phyloP scores from a whole-genome alignment of 1,140 invertebrate species.

The Periplaneta americana region DNA sequence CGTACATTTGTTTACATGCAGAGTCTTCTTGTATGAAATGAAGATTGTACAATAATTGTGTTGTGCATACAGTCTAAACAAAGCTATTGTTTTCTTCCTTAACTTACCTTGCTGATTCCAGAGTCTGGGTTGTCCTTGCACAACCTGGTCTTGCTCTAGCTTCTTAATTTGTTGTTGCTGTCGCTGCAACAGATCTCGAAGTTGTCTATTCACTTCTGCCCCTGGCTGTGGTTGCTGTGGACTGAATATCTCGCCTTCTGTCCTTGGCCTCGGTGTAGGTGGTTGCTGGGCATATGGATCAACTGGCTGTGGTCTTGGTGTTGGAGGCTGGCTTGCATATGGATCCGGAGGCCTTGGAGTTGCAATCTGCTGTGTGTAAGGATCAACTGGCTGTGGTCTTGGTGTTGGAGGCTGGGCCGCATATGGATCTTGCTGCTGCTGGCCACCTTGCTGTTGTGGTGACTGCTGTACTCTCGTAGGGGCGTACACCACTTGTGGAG shows the following conservation, averaged over 20 bases:
- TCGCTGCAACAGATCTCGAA: conserved; percentile 76
- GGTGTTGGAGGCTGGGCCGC: background rate
- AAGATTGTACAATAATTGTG: no score
- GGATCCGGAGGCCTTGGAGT: conserved; percentile 20
- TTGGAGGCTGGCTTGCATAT: conserved; percentile 2
- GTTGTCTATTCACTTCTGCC: conserved; percentile 59
- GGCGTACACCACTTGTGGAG: conserved; percentile 38
- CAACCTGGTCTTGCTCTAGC: conserved; percentile 26
- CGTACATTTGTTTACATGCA: no score
- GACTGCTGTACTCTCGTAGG: conserved; percentile 30
- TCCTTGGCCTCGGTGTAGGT: conserved; percentile 20
- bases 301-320: conserved; percentile 6
- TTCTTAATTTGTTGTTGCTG: conserved; percentile 49
- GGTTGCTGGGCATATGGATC: conserved; percentile 20
- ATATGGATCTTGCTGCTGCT: conserved; percentile 28
- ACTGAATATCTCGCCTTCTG: conserved; percentile 3
- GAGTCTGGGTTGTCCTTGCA: conserved; percentile 7
- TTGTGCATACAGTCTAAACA: background rate
- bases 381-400: background rate
- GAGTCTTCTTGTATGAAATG: no score
- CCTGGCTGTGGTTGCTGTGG: background rate
- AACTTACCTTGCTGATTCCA: background rate
- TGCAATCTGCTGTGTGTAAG: conserved; percentile 12
- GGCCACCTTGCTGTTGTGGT: no score
- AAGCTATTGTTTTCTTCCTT: background rate